Evolutionary conservation across 2,888 invertebrate species (phyloP).

Genomic region (Polymixis flavicincta): DNA sequence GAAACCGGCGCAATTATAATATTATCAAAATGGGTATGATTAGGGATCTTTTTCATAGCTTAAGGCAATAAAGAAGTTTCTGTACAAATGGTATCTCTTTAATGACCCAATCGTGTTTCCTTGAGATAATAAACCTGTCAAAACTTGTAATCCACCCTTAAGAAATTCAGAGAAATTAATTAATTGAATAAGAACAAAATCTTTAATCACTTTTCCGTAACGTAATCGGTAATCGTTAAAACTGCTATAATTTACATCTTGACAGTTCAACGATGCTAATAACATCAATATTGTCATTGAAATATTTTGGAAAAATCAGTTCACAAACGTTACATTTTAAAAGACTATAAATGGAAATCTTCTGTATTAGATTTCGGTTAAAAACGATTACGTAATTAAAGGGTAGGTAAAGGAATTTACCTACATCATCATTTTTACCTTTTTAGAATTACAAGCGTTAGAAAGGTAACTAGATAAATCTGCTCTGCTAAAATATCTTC

Average conservation of each 20-base stretch:
- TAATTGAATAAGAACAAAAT: constrained; percentile 41
- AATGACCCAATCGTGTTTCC: constrained; percentile 47
- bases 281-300: background rate
- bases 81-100: constrained; percentile 36
- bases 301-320: background rate
- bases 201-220: constrained; percentile 30
- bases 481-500: background rate
- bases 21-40: constrained; percentile 3
- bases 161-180: constrained; percentile 37
- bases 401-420: background rate
- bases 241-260: constrained; percentile 9
- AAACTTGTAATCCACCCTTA: constrained; percentile 46
- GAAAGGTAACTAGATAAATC: background rate
- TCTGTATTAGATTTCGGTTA: background rate
- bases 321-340: background rate
- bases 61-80: constrained; percentile 36
- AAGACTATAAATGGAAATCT: background rate
- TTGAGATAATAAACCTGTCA: constrained; percentile 51
- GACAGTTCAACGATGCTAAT: background rate
- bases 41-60: background rate
- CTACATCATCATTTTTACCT: too few relatives aligned
- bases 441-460: background rate
- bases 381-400: background rate
- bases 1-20: background rate
- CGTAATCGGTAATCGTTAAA: constrained; percentile 3